Conservation (phyloP, 2,888 invertebrate genomes). For the Cosmopolites sordidus region DNA sequence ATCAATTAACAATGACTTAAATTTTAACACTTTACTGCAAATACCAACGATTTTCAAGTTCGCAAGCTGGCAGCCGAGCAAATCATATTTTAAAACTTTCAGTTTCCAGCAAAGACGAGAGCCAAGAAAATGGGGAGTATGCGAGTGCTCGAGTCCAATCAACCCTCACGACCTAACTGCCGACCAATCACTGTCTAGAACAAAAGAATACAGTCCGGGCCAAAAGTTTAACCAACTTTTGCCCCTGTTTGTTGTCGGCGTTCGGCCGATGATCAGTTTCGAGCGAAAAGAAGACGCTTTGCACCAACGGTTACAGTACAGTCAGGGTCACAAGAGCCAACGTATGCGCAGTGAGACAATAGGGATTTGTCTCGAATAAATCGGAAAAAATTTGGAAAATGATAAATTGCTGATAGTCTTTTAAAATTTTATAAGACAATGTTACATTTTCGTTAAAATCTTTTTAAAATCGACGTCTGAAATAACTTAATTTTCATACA, state of each 20-base stretch:
- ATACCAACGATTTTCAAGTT: too few species aligned
- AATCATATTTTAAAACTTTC: slow-evolving; percentile 16
- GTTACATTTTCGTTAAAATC: too few species aligned
- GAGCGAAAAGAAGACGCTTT: neutral
- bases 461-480: too few species aligned
- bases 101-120: slow-evolving; percentile 10
- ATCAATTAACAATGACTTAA: too few species aligned
- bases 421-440: too few species aligned
- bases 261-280: slow-evolving; percentile 19
- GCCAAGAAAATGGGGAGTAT: slow-evolving; percentile 23
- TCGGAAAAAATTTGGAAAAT: too few species aligned
- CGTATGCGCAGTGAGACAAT: neutral
- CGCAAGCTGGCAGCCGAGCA: neutral
- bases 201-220: slow-evolving; percentile 48
- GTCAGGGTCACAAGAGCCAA: neutral
- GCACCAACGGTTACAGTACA: slow-evolving; percentile 5
- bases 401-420: too few species aligned
- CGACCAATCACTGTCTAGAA: slow-evolving; percentile 51
- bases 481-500: too few species aligned
- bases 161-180: slow-evolving; percentile 45
- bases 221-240: slow-evolving; percentile 37
- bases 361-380: neutral
- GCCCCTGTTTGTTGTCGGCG: slow-evolving; percentile 18
- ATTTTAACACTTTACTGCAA: too few species aligned
- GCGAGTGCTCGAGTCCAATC: slow-evolving; percentile 23